A percentile compares a stretch with the other conserved stretches of the same genome.
Conservation (phyloP, 2,797 vertebrate species). For the Graptemys geographica region DNA sequence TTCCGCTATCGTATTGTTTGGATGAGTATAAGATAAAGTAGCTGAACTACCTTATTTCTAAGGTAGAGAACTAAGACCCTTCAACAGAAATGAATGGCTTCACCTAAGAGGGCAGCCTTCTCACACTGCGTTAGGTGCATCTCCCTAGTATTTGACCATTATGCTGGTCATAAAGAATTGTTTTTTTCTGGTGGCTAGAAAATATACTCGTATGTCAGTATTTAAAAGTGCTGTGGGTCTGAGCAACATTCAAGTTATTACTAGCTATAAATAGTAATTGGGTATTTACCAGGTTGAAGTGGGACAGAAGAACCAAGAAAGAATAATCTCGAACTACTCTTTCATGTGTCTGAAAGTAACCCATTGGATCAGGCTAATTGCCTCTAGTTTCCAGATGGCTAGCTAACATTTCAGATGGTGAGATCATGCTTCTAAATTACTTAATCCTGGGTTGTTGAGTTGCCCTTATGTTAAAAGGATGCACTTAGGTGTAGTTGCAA, state of each 20-base stretch:
- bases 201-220: too few species aligned
- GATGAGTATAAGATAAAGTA: background rate
- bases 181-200: too few species aligned
- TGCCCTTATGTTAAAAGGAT: background rate
- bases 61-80: background rate
- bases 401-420: background rate
- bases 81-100: background rate
- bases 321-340: background rate
- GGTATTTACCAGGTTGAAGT: too few species aligned
- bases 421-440: background rate
- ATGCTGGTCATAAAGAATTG: too few species aligned
- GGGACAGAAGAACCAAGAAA: background rate
- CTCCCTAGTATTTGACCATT: too few species aligned
- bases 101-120: too few species aligned
- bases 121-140: too few species aligned
- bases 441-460: conserved; percentile 7
- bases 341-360: background rate
- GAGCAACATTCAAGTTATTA: too few species aligned
- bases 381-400: background rate
- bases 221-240: too few species aligned
- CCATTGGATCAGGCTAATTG: conserved; percentile 26
- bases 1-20: too few species aligned
- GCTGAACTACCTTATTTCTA: background rate
- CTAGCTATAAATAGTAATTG: too few species aligned
- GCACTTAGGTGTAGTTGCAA: background rate